Percentiles rank a stretch among this genome's conserved stretches.
phyloP scores from a whole-genome alignment of 2,888 invertebrate species.

The Polyommatus icarus region DNA sequence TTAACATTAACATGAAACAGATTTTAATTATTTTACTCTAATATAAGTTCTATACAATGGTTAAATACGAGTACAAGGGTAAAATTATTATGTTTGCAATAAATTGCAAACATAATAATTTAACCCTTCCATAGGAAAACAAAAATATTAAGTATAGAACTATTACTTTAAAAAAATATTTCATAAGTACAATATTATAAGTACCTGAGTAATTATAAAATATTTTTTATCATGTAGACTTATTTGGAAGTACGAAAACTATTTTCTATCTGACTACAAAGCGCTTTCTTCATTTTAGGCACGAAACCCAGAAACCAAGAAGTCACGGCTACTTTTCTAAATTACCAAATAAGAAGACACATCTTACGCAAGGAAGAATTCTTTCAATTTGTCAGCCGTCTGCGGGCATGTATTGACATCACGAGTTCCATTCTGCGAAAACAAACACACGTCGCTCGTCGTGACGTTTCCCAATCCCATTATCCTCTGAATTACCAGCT shows the following conservation, averaged over 20 bases:
- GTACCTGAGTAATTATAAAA: too few relatives aligned
- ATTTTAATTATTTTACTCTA: too few relatives aligned
- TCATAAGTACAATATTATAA: too few relatives aligned
- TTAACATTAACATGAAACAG: background rate
- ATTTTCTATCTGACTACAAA: background rate
- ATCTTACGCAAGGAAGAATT: constrained; percentile 34
- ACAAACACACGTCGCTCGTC: constrained; percentile 37
- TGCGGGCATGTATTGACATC: constrained; percentile 37
- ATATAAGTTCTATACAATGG: background rate
- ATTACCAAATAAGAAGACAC: constrained; percentile 1
- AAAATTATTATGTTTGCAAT: too few relatives aligned
- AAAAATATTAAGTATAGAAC: too few relatives aligned
- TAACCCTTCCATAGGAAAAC: background rate
- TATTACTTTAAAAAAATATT: too few relatives aligned
- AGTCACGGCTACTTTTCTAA: background rate
- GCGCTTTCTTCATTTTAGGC: background rate
- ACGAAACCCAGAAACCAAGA: background rate
- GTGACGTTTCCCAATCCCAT: constrained; percentile 39
- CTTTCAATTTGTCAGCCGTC: constrained; percentile 33
- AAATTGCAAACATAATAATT: background rate
- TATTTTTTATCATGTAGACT: too few relatives aligned
- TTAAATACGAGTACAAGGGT: too few relatives aligned
- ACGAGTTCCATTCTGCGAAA: constrained; percentile 38
- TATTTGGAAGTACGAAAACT: too few relatives aligned
- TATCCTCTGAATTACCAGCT: constrained; percentile 31